A percentile compares a stretch with the other conserved stretches of the same genome.
phyloP scores from a whole-genome alignment of 2,888 invertebrate species.

The Drosophila nigricruria region DNA sequence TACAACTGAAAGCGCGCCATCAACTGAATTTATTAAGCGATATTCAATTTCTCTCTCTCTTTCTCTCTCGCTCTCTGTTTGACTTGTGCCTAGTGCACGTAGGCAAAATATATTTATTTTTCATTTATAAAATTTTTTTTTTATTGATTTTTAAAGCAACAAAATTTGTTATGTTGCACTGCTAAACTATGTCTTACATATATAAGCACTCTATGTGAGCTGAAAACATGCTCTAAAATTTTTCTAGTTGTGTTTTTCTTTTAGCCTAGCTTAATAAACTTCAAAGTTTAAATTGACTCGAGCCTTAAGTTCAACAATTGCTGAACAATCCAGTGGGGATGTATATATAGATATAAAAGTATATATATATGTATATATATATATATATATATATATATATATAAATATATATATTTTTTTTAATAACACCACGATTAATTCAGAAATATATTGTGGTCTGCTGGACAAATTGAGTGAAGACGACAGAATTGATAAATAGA shows the following conservation, averaged over 20 bases:
- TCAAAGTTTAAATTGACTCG: neutral
- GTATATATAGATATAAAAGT: neutral
- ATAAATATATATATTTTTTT: too few species aligned
- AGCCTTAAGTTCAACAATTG: neutral
- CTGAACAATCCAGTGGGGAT: neutral
- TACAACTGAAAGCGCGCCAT: neutral
- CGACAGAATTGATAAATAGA: too few species aligned
- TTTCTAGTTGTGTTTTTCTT: neutral
- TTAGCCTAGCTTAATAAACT: neutral
- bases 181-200: neutral
- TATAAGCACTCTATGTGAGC: neutral
- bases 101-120: neutral
- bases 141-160: neutral
- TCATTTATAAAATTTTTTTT: neutral
- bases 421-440: too few species aligned
- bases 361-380: too few species aligned
- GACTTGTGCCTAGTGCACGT: too few species aligned
- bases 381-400: neutral
- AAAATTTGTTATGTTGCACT: neutral
- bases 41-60: conserved; percentile 1
- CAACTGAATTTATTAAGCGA: neutral
- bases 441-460: too few species aligned
- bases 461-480: too few species aligned
- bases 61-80: neutral
- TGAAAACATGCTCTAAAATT: neutral